phyloP scores from a whole-genome alignment of 2,113 vertebrate species.

The Cyphomyrus plagiostoma region DNA sequence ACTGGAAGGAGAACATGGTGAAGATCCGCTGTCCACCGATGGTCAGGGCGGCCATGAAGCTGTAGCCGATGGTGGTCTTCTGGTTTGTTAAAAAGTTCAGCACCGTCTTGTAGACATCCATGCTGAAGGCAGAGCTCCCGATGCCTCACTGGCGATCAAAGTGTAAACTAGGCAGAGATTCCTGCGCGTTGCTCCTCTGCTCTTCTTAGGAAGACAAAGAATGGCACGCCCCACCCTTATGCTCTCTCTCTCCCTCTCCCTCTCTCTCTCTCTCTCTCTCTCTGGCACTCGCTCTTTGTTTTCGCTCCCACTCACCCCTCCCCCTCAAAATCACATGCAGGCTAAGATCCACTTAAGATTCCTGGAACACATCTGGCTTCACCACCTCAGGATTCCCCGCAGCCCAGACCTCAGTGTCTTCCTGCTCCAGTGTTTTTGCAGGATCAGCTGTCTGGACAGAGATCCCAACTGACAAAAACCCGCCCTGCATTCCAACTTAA shows the following conservation, averaged over 20 bases:
- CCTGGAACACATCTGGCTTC: slow-evolving; percentile 25
- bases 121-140: slow-evolving; percentile 34
- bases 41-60: slow-evolving; percentile 82
- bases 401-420: not conserved
- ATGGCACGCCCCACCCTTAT: slow-evolving; percentile 27
- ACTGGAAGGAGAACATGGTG: slow-evolving; percentile 83
- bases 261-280: not conserved
- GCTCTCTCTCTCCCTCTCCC: slow-evolving; percentile 23
- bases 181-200: not conserved
- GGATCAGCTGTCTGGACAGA: not conserved
- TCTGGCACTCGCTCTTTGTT: slow-evolving; percentile 22
- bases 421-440: not conserved
- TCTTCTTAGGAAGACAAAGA: slow-evolving; percentile 17
- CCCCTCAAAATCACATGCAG: not conserved
- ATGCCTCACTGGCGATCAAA: not conserved
- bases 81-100: slow-evolving; percentile 72
- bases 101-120: slow-evolving; percentile 75
- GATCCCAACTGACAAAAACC: not conserved
- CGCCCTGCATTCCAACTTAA: not conserved
- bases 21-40: slow-evolving; percentile 80
- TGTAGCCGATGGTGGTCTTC: slow-evolving; percentile 83
- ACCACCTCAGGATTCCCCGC: not conserved
- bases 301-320: not conserved
- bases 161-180: not conserved
- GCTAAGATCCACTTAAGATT: slow-evolving; percentile 3